These are phyloP conservation scores for Melitaea cinxia DNA, from an alignment of 1,140 invertebrate genomes.

Conservation along the genomic window DNA sequence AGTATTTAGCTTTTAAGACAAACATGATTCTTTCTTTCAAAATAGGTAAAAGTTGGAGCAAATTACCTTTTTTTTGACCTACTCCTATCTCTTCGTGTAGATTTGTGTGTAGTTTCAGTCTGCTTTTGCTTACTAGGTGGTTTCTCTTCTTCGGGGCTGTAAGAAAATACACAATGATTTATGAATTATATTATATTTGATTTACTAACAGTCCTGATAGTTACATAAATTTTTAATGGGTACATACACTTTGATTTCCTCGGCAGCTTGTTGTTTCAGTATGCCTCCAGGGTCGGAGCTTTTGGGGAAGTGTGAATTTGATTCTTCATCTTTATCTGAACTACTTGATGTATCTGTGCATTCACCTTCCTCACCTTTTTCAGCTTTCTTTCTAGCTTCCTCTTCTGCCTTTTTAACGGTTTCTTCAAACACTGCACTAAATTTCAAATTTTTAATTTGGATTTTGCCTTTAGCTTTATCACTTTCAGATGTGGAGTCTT, in stretches of 20 bases:
- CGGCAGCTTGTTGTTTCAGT: conserved; percentile 73
- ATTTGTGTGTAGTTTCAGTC: conserved; percentile 59
- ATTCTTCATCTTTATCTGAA: conserved; percentile 77
- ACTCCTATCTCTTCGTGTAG: conserved; percentile 64
- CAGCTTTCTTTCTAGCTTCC: conserved; percentile 83
- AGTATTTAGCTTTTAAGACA: too few species aligned
- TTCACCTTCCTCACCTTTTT: conserved; percentile 85
- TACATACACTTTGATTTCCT: conserved; percentile 77
- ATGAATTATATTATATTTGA: too few species aligned
- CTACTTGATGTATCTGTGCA: conserved; percentile 83
- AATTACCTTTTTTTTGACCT: conserved; percentile 66
- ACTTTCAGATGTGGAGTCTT: conserved; percentile 44
- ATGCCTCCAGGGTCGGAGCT: conserved; percentile 74
- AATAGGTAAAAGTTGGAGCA: background rate
- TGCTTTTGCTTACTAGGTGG: conserved; percentile 50
- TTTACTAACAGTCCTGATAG: too few species aligned
- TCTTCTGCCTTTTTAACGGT: conserved; percentile 86
- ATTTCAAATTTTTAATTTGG: conserved; percentile 86
- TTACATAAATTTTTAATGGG: too few species aligned
- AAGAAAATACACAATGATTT: conserved; percentile 9
- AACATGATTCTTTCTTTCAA: background rate
- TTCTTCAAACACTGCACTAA: conserved; percentile 85
- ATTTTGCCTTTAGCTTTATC: conserved; percentile 79
- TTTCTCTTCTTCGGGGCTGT: conserved; percentile 62
- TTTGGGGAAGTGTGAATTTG: conserved; percentile 76